Conservation (phyloP, 2,888 invertebrate species). For the Dendrolimus pini region DNA sequence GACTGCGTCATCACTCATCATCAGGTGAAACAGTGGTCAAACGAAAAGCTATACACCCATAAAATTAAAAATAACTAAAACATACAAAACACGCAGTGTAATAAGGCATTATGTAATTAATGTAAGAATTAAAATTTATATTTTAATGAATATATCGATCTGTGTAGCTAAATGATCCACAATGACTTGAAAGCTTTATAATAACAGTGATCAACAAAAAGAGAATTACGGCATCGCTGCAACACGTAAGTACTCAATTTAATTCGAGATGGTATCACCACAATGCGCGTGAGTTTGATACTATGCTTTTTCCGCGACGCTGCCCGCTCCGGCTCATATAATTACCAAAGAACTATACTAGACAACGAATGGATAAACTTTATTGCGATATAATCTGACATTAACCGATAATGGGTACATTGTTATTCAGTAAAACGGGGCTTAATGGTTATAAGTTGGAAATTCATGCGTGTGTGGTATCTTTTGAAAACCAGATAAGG, state of each 20-base stretch:
- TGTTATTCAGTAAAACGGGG: constrained; percentile 28
- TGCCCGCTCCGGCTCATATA: constrained; percentile 33
- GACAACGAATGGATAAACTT: constrained; percentile 16
- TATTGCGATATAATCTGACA: constrained; percentile 30
- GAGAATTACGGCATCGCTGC: not conserved
- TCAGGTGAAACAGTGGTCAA: too few relatives aligned
- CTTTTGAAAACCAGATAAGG: not conserved
- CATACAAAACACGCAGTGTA: too few relatives aligned
- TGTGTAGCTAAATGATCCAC: not conserved
- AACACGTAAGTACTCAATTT: not conserved
- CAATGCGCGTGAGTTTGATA: constrained; percentile 30
- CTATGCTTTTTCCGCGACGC: constrained; percentile 44
- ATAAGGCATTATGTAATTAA: too few relatives aligned
- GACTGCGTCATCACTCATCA: too few relatives aligned
- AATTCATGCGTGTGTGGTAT: constrained; percentile 11
- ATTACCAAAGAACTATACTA: constrained; percentile 26
- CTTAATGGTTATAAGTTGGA: constrained; percentile 23
- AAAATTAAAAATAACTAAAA: too few relatives aligned
- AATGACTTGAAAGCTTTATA: not conserved
- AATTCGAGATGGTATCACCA: not conserved
- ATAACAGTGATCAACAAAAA: not conserved
- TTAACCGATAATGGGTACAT: constrained; percentile 29
- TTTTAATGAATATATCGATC: too few relatives aligned
- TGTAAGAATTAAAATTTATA: too few relatives aligned
- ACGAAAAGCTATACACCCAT: too few relatives aligned